Base-by-base conservation (phyloP, 2,797 vertebrate species). In the Catostomus latipinnis region DNA sequence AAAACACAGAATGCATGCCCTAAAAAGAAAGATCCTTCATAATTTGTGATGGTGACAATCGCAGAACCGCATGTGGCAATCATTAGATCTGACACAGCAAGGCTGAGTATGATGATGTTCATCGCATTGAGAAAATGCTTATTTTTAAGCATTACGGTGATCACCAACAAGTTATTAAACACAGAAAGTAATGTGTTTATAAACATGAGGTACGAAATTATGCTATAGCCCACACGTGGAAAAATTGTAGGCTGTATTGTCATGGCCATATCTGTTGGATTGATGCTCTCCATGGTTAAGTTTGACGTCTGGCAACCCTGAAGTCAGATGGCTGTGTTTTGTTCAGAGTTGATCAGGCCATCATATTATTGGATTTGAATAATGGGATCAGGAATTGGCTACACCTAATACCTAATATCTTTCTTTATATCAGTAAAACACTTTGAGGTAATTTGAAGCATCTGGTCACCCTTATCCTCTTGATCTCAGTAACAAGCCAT, bases 181-280 rank as follows among this genome's bases (percentile, higher is more conserved):
- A 93, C 88, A 0, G 91, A 89, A 18, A 93, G 58, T 43, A 92
- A 12, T 0, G 90, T 91, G 88, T 88, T 89, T 76, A 94, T 86
- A 71, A 92, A 93, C 92, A 93, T 91, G 78, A 93, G 86, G 60
- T 88, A 93, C 5, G 92, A 91, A 5, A 95, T 72, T 4, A 94
- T 87, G 6, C 89, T 92, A 87, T 90, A 93, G 84, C 90, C 90
- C 82, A 90, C 69, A n/a, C 80, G 89, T 1, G 90, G 90, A 73
- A 93, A 94, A 85, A 91, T 63, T 0, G 89, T 91, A 10, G 87
- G 90, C 1, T 50, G 5, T 45, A 71, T 83, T 0, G 86, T 85
- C 74, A 83, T 69, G 74, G 34, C 2, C 8, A 77, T 58, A 79
- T 57, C 84, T 84, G 86, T 86, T 6, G 11, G 62, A 4, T 86